Conservation (phyloP, 2,797 vertebrate genomes). For the Xiphophorus birchmanni region DNA sequence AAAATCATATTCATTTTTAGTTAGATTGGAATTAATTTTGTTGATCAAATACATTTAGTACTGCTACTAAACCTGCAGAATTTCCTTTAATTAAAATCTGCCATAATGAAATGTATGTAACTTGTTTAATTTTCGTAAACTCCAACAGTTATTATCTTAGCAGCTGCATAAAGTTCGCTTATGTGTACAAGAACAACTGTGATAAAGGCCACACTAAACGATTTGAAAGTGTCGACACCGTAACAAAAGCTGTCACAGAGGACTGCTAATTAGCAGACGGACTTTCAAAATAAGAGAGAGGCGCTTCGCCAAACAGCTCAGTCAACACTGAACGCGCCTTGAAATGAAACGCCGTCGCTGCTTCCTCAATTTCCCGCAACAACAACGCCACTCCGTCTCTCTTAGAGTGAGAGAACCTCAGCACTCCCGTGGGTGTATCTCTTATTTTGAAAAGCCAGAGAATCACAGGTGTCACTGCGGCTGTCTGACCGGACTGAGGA, state of each 20-base stretch:
- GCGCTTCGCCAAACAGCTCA: neutral
- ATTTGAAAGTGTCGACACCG: neutral
- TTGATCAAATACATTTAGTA: neutral
- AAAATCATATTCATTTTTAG: neutral
- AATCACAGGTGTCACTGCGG: neutral
- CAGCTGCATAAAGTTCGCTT: neutral
- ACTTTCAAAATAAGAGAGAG: slow-evolving; percentile 1
- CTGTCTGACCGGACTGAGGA: neutral
- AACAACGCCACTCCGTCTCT: neutral
- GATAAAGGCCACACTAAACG: neutral
- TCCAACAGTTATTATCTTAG: neutral
- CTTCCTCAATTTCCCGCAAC: too few species aligned
- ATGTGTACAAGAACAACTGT: neutral
- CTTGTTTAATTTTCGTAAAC: neutral
- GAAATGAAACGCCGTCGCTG: neutral
- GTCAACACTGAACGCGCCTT: neutral
- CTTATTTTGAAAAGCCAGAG: slow-evolving; percentile 59
- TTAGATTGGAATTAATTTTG: neutral
- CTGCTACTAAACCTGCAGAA: neutral
- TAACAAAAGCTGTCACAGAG: neutral
- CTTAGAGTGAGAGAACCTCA: too few species aligned
- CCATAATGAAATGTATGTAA: neutral
- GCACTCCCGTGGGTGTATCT: neutral
- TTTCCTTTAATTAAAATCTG: neutral
- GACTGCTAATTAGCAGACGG: neutral